A percentile compares a stretch with the other conserved stretches of the same genome.
Conservation (phyloP, 2,888 invertebrate genomes). For the Linnaemya tessellans region DNA sequence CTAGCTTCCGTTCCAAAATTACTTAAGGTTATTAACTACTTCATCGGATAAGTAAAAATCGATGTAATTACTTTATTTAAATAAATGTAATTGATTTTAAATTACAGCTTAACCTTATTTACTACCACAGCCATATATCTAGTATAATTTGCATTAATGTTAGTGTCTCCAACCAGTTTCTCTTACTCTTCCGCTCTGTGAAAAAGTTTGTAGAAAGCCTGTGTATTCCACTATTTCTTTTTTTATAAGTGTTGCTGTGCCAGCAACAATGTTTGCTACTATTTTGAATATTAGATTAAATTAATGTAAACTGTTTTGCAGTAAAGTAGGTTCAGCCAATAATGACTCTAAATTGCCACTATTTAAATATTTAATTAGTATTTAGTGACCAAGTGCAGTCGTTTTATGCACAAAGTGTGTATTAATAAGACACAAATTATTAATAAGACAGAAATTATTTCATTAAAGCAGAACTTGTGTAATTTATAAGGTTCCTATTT, state of each 20-base stretch:
- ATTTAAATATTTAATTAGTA: slow-evolving; percentile 46
- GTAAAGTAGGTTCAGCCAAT: slow-evolving; percentile 17
- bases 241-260: background rate
- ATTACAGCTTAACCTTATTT: background rate
- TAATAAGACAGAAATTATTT: background rate
- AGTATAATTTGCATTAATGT: slow-evolving; percentile 13
- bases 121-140: background rate
- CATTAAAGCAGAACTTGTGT: background rate
- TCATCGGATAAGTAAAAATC: background rate
- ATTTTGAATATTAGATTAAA: slow-evolving; percentile 49
- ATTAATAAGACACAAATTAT: background rate
- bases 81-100: background rate
- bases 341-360: slow-evolving; percentile 48
- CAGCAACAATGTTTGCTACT: slow-evolving; percentile 33
- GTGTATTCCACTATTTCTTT: background rate
- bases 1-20: background rate
- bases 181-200: slow-evolving; percentile 13
- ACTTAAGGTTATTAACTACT: background rate
- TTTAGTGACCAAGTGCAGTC: slow-evolving; percentile 8
- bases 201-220: slow-evolving; percentile 30
- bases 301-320: slow-evolving; percentile 37
- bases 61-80: slow-evolving; percentile 2
- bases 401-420: slow-evolving; percentile 2
- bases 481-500: background rate
- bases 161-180: slow-evolving; percentile 40